Conservation (phyloP, 2,797 vertebrate genomes). For the Pseudomugil gertrudae region DNA sequence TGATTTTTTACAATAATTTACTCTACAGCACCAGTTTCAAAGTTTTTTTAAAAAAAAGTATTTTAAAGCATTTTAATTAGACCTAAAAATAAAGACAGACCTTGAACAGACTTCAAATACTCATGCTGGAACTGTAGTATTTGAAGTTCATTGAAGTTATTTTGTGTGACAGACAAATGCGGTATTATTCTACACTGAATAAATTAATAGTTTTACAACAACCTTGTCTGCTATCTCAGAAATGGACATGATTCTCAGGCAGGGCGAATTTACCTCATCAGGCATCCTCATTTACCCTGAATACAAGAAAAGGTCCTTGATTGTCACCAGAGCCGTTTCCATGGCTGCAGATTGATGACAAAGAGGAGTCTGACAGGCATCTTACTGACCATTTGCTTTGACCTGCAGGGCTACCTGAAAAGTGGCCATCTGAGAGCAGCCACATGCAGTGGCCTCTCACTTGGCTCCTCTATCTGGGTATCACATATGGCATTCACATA, state of each 20-base stretch:
- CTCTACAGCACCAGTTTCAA: background rate
- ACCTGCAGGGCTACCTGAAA: slow-evolving; percentile 30
- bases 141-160: background rate
- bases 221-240: background rate
- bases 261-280: background rate
- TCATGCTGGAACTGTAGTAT: background rate
- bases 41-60: too few relatives aligned
- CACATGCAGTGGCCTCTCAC: slow-evolving; percentile 19
- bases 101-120: background rate
- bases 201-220: background rate
- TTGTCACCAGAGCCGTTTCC: slow-evolving; percentile 16
- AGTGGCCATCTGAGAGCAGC: slow-evolving; percentile 24
- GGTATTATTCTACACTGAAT: background rate
- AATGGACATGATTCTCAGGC: background rate
- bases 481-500: slow-evolving; percentile 5
- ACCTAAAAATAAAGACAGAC: too few relatives aligned
- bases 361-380: slow-evolving; percentile 2
- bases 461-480: slow-evolving; percentile 20
- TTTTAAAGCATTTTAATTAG: too few relatives aligned
- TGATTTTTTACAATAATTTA: background rate
- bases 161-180: background rate
- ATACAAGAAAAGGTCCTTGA: slow-evolving; percentile 13
- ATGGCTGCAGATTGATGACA: slow-evolving; percentile 13
- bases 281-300: background rate
- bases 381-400: slow-evolving; percentile 18